These are phyloP conservation scores for Papio anubis DNA, from an alignment of 2,113 vertebrate genomes.

Conservation along the genomic window DNA sequence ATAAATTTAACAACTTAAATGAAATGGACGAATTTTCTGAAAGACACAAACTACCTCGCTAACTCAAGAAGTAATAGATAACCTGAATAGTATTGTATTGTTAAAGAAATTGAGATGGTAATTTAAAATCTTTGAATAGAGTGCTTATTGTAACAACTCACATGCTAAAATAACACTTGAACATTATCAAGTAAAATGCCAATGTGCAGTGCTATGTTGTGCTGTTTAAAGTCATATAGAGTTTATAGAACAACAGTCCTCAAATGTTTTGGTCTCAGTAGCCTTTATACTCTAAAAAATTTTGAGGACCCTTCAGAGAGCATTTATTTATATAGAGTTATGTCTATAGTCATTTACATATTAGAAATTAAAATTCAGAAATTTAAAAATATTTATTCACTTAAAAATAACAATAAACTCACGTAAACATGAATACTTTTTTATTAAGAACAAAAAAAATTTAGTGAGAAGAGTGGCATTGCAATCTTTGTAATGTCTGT, in stretches of 20 bases:
- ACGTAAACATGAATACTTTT: neutral
- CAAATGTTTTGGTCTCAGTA: neutral
- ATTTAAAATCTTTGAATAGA: constrained; percentile 23
- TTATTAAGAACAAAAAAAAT: neutral
- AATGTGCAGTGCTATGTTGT: neutral
- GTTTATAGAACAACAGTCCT: neutral
- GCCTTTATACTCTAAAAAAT: neutral
- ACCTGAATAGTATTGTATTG: neutral
- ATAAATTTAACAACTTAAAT: neutral
- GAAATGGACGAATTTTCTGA: constrained; percentile 15
- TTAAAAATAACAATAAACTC: neutral
- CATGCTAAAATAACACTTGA: neutral
- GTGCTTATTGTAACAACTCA: neutral
- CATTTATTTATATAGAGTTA: neutral
- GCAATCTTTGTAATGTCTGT: neutral
- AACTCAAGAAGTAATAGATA: neutral
- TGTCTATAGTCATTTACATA: neutral
- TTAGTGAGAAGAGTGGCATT: neutral
- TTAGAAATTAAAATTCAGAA: neutral
- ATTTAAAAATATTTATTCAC: neutral
- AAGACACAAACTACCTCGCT: neutral
- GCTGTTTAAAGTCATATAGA: neutral
- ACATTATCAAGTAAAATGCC: neutral
- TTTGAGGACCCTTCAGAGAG: neutral
- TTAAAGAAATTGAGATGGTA: constrained; percentile 31